Percentiles rank a stretch among this genome's conserved stretches.
Conservation (phyloP, 2,888 invertebrate species). For the Alitta virens region DNA sequence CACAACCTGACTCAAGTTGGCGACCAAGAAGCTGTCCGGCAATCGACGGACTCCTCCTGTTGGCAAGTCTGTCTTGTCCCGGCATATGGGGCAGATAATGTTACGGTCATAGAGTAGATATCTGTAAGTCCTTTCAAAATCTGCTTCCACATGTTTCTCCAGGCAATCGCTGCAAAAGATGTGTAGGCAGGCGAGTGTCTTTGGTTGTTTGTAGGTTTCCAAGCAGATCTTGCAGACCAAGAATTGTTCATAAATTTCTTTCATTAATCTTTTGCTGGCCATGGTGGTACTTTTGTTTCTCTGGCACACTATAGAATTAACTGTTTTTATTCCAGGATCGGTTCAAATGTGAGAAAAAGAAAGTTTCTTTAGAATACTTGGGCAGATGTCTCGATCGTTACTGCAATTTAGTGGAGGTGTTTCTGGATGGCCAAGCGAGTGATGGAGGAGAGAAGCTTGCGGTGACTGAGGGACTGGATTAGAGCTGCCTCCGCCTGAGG, state of each 20-base stretch:
- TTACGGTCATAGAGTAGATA: constrained; percentile 46
- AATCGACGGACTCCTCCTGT: constrained; percentile 50
- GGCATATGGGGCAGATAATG: constrained; percentile 53
- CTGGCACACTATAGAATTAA: background rate
- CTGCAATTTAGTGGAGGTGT: too few species aligned
- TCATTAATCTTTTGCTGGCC: constrained; percentile 41
- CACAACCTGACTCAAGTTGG: constrained; percentile 47
- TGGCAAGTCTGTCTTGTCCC: constrained; percentile 52
- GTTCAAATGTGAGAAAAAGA: too few species aligned
- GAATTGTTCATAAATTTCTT: constrained; percentile 55
- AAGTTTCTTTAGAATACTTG: too few species aligned
- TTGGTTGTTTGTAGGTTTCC: constrained; percentile 52
- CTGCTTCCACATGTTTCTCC: constrained; percentile 50
- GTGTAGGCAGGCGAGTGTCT: constrained; percentile 52
- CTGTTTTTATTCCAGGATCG: too few species aligned
- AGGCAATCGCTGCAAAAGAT: constrained; percentile 54
- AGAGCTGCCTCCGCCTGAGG: too few species aligned
- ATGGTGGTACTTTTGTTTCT: background rate
- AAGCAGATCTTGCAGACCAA: constrained; percentile 53
- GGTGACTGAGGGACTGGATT: too few species aligned
- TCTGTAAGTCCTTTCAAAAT: constrained; percentile 37
- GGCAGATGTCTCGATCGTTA: too few species aligned
- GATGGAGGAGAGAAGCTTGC: too few species aligned
- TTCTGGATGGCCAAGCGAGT: too few species aligned
- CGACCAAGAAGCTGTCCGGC: constrained; percentile 54